A percentile compares a stretch with the other conserved stretches of the same genome.
Conservation (phyloP, 2,113 vertebrate genomes). For the Ptyas mucosa region DNA sequence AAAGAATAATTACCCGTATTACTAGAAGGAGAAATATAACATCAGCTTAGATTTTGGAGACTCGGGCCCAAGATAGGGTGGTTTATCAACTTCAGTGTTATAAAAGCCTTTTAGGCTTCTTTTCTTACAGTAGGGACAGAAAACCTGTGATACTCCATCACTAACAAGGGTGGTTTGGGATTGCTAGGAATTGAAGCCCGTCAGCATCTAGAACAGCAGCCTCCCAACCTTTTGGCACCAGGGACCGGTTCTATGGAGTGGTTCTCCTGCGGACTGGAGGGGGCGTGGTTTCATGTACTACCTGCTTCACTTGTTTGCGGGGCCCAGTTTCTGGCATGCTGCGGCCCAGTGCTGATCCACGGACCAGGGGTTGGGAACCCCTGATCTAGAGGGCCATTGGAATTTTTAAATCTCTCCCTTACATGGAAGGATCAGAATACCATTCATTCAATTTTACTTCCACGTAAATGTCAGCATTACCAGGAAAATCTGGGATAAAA, state of each 20-base stretch:
- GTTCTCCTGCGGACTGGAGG: too few relatives aligned
- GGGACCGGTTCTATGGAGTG: too few relatives aligned
- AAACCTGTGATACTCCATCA: not conserved
- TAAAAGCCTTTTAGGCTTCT: not conserved
- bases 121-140: not conserved
- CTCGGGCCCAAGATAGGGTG: too few relatives aligned
- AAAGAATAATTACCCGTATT: not conserved
- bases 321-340: too few relatives aligned
- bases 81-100: not conserved
- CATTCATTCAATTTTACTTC: not conserved
- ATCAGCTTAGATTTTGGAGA: not conserved
- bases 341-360: too few relatives aligned
- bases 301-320: too few relatives aligned
- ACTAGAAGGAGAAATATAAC: not conserved
- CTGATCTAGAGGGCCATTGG: not conserved
- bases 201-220: not conserved
- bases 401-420: not conserved
- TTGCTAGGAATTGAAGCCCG: not conserved
- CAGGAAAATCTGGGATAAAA: not conserved
- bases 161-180: not conserved
- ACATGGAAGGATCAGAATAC: not conserved
- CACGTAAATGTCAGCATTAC: not conserved
- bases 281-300: too few relatives aligned
- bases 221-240: too few relatives aligned
- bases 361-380: too few relatives aligned